Conservation (phyloP, 1,140 invertebrate species). For the Centruroides sculpturatus region DNA sequence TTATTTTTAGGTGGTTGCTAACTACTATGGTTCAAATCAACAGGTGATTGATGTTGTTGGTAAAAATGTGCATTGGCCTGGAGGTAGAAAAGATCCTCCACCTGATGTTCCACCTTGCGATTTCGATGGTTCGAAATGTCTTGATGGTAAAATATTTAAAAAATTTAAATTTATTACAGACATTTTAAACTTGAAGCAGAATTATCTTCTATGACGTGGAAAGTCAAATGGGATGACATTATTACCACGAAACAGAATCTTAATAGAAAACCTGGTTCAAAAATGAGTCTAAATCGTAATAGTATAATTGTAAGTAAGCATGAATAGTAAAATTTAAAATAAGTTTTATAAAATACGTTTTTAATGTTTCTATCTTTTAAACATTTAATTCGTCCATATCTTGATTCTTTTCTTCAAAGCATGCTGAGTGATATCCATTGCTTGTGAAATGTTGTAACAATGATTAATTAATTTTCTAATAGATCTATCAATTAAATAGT, state of each 20-base stretch:
- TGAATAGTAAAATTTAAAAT: too few species aligned
- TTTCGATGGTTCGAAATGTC: constrained; percentile 75
- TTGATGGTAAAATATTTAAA: constrained; percentile 1
- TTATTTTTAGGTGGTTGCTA: constrained; percentile 44
- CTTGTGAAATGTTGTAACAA: too few species aligned
- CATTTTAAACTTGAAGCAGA: constrained; percentile 84
- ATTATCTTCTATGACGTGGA: constrained; percentile 91
- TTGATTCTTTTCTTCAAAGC: too few species aligned
- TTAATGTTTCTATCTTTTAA: too few species aligned
- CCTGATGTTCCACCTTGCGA: constrained; percentile 77
- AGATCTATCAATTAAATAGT: too few species aligned
- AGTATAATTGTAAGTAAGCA: constrained; percentile 1
- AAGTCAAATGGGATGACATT: constrained; percentile 66
- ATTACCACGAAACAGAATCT: constrained; percentile 10
- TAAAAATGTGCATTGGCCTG: constrained; percentile 73
- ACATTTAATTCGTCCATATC: too few species aligned
- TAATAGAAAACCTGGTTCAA: constrained; percentile 9
- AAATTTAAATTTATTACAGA: too few species aligned
- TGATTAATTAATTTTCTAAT: too few species aligned
- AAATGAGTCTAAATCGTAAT: constrained; percentile 11
- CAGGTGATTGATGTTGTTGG: constrained; percentile 50
- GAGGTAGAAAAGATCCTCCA: constrained; percentile 51
- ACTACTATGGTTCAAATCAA: constrained; percentile 50
- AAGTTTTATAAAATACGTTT: too few species aligned
- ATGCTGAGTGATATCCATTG: too few species aligned